Base-by-base conservation (phyloP, 2,888 invertebrate species). In the Nomada fabriciana region DNA sequence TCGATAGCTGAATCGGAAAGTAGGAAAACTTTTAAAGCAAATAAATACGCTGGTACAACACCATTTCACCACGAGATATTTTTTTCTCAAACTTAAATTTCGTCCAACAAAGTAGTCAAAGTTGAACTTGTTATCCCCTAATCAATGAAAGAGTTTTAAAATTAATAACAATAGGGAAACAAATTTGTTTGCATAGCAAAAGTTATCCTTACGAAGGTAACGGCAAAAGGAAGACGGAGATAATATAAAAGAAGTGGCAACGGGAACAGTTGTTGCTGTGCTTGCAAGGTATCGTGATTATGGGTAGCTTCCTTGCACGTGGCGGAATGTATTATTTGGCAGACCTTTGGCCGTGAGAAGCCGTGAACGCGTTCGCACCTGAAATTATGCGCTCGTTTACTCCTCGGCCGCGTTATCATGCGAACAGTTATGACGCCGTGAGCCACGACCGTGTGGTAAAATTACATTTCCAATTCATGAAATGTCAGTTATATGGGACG, bases 401-500 rank as follows among this genome's bases (percentile, higher is more conserved):
- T 91, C 89, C 90, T 86, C 87, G 87, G 89, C 89, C 87, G 81
- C 82, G 86, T 87, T 90, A 92, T 92, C 91, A 91, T 91, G 91
- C 90, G 90, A 92, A 91, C 91, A 90, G 91, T 92, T 92, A 91
- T 90, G 89, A 86, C 88, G 83, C 88, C 84, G 84, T 87, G 83
- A 80, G 87, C 86, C 82, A 83, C 86, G 86, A 65, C 69, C 77
- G 86, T 84, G 87, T 84, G 90, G 90, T 91, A 90, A 93, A 93
- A 93, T 93, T 93, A 93, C 93, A 93, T 93, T 93, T 93, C 92
- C 93, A 93, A 93, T 93, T 93, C 93, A 93, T 93, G 93, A 93
- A 93, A 93, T 85, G 92, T 93, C 93, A 93, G 92, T 91, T 91
- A 89, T 90, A 91, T 77, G 77, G 77, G 80, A 78, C 83, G 80